These are phyloP conservation scores for Xenops minutus DNA, from an alignment of 2,797 vertebrate species.

Conservation along the genomic window DNA sequence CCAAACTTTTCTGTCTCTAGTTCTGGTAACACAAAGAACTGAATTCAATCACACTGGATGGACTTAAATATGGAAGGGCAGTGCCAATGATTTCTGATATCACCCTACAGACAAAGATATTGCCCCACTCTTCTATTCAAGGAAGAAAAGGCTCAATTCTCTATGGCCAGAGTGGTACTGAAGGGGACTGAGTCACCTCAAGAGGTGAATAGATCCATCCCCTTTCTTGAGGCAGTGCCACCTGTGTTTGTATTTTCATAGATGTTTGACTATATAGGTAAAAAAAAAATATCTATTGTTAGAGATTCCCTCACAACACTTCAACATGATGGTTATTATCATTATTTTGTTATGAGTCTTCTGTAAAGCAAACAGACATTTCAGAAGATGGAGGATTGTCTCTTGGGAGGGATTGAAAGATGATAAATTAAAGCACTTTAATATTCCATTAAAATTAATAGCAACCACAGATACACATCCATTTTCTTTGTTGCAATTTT, in stretches of 20 bases:
- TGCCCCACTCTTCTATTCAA: neutral
- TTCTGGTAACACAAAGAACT: neutral
- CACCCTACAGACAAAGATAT: neutral
- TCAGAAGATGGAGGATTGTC: neutral
- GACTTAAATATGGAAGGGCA: neutral
- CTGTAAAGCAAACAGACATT: neutral
- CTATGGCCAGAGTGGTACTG: neutral
- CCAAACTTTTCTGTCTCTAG: neutral
- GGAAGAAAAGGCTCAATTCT: neutral
- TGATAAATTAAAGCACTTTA: neutral
- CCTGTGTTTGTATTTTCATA: neutral
- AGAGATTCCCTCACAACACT: neutral
- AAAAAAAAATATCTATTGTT: neutral
- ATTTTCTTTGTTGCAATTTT: neutral
- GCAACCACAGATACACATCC: neutral
- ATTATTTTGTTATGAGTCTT: neutral
- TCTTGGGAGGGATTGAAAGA: neutral
- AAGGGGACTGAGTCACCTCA: neutral
- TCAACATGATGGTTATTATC: neutral
- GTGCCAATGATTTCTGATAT: neutral
- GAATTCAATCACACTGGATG: neutral
- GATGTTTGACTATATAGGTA: neutral
- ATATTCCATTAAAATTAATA: neutral
- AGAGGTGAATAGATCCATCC: neutral
- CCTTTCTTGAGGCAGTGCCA: neutral